A percentile compares a stretch with the other conserved stretches of the same genome.
phyloP scores from a whole-genome alignment of 2,888 invertebrate species.

The Drosophila borborema region DNA sequence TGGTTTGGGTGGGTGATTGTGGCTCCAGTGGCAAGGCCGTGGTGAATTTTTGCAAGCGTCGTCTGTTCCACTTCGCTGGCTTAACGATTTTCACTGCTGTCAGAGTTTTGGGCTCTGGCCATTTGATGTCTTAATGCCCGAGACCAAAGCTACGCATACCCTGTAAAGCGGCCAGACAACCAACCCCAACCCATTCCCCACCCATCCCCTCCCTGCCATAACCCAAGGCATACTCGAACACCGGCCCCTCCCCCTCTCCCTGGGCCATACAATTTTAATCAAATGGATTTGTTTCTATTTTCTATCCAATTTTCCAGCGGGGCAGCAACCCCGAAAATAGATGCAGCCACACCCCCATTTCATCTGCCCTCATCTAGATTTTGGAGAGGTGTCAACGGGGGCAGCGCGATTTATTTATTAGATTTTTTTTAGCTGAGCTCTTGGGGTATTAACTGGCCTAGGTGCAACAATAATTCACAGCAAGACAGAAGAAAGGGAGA shows the following conservation, averaged over 20 bases:
- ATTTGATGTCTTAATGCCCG: constrained; percentile 73
- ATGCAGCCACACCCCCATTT: neutral
- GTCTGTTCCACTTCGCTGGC: constrained; percentile 68
- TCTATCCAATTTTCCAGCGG: constrained; percentile 49
- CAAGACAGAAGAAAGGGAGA: neutral
- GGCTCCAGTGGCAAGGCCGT: constrained; percentile 30
- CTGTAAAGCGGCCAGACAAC: neutral
- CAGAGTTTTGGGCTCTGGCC: constrained; percentile 25
- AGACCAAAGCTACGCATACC: neutral
- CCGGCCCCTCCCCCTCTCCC: constrained; percentile 5
- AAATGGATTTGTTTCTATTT: constrained; percentile 77
- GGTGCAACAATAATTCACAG: constrained; percentile 48
- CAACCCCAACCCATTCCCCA: too few relatives aligned
- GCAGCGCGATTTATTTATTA: constrained; percentile 66
- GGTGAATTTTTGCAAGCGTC: constrained; percentile 35
- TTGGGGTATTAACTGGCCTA: constrained; percentile 48
- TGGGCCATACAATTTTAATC: constrained; percentile 62
- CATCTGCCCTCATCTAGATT: neutral
- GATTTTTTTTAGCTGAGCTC: constrained; percentile 48
- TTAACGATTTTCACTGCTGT: constrained; percentile 73
- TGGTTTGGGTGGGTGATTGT: neutral
- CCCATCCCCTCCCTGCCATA: neutral
- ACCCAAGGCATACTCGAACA: neutral
- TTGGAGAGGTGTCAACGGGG: constrained; percentile 35
- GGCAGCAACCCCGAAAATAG: constrained; percentile 57